Base-by-base conservation (phyloP, 1,140 invertebrate genomes). In the Trachymyrmex cornetzi region DNA sequence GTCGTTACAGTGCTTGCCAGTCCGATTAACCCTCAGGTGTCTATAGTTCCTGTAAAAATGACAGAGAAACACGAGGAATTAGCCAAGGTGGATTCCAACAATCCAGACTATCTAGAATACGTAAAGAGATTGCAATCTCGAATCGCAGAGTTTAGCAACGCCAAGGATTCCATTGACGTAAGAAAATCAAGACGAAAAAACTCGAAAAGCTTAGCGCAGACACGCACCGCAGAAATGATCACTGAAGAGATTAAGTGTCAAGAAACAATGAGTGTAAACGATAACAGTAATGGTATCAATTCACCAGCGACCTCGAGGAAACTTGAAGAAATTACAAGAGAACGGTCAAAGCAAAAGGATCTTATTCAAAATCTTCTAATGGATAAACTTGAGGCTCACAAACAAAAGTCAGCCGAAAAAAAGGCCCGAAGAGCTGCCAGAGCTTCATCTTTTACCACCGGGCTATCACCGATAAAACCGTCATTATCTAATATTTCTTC, bases 321-420 rank as follows among this genome's bases (percentile, higher is more conserved):
- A 92, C 93, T 97, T 55, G 96, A 97, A 91, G 97, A 97, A 94
- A 95, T 97, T 14, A 96, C 96, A 11, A 96, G 96, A 91, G 96
- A 97, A 91, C 95, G 97, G 64, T 96, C 95, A 6, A 97, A 97
- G 93, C 97, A 97, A 91, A 97, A 97, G 91, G 96, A 96, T 93
- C 93, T 97, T 3, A 97, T 97, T 85, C 97, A 98, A 90, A 97
- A 98, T 93, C 95, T 98, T 92, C 96, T 98, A 38, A 97, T 98
- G 96, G 97, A 97, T 74, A 97, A 97, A 92, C 95, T 98, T 66
- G 96, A 97, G 87, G 96, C 96, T 16, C 96, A 97, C 87, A 97
- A 97, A 86, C 97, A 97, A 88, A 96, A 96, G 6, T 96, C 96
- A 5, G 95, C 96, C 2, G 96, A 97, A 90, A 97, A 96, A 88